A percentile compares a stretch with the other conserved stretches of the same genome.
Evolutionary conservation across 2,113 vertebrate species (phyloP).

Genomic region (Atlantisia rogersi): DNA sequence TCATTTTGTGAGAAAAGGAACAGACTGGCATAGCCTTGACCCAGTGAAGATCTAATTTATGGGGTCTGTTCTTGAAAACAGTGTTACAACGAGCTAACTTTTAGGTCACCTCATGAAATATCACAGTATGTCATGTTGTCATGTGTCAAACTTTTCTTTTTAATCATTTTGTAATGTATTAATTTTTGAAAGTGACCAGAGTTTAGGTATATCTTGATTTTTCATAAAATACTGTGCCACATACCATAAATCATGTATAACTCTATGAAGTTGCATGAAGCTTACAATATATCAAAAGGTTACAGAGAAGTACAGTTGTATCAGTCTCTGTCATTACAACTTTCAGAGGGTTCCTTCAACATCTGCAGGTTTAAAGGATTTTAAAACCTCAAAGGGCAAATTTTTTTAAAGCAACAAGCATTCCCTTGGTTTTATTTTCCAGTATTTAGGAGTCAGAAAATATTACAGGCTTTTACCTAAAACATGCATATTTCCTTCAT

Average conservation of each 20-base stretch:
- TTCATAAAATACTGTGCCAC: not conserved
- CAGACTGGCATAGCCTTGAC: not conserved
- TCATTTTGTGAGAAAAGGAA: not conserved
- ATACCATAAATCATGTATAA: not conserved
- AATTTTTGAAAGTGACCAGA: not conserved
- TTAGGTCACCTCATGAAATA: not conserved
- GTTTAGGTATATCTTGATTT: not conserved
- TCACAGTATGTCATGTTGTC: not conserved
- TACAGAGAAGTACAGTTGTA: not conserved
- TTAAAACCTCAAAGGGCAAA: not conserved
- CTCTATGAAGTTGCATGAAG: not conserved
- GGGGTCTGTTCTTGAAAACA: not conserved
- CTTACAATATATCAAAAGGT: not conserved
- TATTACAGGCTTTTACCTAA: not conserved
- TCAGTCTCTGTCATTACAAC: not conserved
- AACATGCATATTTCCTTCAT: not conserved
- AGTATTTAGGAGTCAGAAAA: not conserved
- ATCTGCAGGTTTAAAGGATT: not conserved
- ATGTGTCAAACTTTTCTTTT: not conserved
- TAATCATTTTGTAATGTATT: not conserved
- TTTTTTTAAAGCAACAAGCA: not conserved
- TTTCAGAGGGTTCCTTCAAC: not conserved
- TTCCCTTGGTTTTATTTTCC: not conserved
- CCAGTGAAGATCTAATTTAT: not conserved
- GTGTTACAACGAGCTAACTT: not conserved